Percentiles rank a stretch among this genome's conserved stretches.
phyloP scores from a whole-genome alignment of 2,888 invertebrate genomes.

The Slavum lentiscoides region DNA sequence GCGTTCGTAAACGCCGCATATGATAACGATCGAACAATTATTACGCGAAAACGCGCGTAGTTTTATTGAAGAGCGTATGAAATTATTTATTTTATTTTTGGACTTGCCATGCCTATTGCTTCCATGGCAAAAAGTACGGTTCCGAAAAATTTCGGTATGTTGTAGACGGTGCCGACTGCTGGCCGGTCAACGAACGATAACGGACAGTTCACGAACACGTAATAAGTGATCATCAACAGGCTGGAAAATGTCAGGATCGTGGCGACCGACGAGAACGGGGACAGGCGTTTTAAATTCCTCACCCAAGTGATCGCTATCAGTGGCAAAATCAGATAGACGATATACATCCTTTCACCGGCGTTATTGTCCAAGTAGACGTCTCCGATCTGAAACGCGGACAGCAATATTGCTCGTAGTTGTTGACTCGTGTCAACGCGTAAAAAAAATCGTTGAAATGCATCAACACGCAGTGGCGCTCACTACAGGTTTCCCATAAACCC shows the following conservation, averaged over 20 bases:
- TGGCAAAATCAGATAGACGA: slow-evolving; percentile 58
- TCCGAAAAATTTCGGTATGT: slow-evolving; percentile 90
- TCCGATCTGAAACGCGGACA: slow-evolving; percentile 4
- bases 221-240: slow-evolving; percentile 83
- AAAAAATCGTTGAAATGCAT: too few species aligned
- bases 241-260: slow-evolving; percentile 81
- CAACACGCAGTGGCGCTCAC: too few species aligned
- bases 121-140: slow-evolving; percentile 94
- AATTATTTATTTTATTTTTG: too few species aligned
- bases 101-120: slow-evolving; percentile 83
- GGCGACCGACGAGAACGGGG: slow-evolving; percentile 87
- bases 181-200: slow-evolving; percentile 68
- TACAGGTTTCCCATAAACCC: too few species aligned
- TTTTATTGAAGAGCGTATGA: too few species aligned
- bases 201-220: slow-evolving; percentile 72
- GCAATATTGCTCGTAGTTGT: too few species aligned
- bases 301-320: slow-evolving; percentile 80
- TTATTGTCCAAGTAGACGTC: slow-evolving; percentile 45
- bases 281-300: slow-evolving; percentile 80
- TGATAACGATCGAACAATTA: too few species aligned
- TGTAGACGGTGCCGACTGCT: slow-evolving; percentile 67
- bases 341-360: slow-evolving; percentile 55
- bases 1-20: too few species aligned
- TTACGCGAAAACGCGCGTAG: too few species aligned
- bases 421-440: too few species aligned